These are phyloP conservation scores for Oscheius onirici DNA, from an alignment of 2,888 invertebrate genomes.

Conservation along the genomic window DNA sequence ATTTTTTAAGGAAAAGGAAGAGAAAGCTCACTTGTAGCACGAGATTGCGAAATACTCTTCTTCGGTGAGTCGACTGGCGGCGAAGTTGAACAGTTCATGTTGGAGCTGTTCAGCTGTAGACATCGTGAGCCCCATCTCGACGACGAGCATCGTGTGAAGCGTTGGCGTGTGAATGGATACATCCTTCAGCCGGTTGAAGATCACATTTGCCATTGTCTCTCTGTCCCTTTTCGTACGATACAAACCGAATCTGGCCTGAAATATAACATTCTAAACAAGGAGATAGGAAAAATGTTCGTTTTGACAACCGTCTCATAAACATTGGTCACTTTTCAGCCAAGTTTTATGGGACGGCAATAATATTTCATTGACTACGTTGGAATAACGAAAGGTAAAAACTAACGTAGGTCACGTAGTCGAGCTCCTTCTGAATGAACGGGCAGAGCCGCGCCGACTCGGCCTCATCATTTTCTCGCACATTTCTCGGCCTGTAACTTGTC, in stretches of 20 bases:
- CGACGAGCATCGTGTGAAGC: neutral
- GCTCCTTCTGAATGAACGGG: conserved; percentile 9
- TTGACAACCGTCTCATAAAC: too few relatives aligned
- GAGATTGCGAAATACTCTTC: conserved; percentile 8
- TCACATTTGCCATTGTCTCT: neutral
- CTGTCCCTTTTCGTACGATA: neutral
- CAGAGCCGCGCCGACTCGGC: neutral
- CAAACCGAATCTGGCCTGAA: neutral
- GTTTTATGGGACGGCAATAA: too few relatives aligned
- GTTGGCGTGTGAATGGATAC: neutral
- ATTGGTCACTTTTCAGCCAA: too few relatives aligned
- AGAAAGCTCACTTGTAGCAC: neutral
- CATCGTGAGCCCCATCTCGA: neutral
- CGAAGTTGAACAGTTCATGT: conserved; percentile 21
- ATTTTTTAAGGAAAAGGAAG: neutral
- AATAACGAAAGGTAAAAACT: too few relatives aligned
- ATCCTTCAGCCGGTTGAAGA: neutral
- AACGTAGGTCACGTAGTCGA: conserved; percentile 3
- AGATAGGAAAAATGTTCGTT: too few relatives aligned
- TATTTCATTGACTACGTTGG: too few relatives aligned
- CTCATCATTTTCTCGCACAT: conserved; percentile 3
- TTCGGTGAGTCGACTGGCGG: neutral
- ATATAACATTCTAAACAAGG: too few relatives aligned
- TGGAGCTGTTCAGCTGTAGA: neutral
- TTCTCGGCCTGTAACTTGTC: neutral